Base-by-base conservation (phyloP, 1,140 invertebrate species). In the Sitophilus oryzae region DNA sequence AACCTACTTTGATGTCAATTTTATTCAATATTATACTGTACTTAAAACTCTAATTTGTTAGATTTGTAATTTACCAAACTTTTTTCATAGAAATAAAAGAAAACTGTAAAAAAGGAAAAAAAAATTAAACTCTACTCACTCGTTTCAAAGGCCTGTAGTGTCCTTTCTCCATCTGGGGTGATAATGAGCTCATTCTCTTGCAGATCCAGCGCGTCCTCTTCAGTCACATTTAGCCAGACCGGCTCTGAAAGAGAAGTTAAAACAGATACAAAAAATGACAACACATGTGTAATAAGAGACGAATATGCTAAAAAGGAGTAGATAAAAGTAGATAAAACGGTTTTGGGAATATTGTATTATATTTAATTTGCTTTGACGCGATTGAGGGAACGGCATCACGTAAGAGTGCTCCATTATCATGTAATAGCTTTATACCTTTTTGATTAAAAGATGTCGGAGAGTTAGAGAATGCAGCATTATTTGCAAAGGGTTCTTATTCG, bases 191-290 rank as follows among this genome's bases (percentile, higher is more conserved):
- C 77, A 25, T 76, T 74, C 52, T 75, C 73, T 59, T 68, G 73
- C 40, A 73, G 68, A 62, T 76, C 72, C 43, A 77, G 73, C 30
- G 74, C 71, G 5, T 74, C 73, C 60, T 85, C 82, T 58, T 77
- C 77, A 8, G 80, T 83, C 62, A 79, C 74, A 69, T 85, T 86
- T 50, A 78, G 76, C 51, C 65, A 64, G 20, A 77, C 70, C 21
- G 73, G 69, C 48, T 72, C 77, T 79, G 70, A 70, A 58, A 62
- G 40, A 19, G 48, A 30, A 30, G 11, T 30, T 11, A 30, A 30
- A 5, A 30, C 25, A 30, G 5, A 30, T 30, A 30, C 25, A 30
- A 5, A 30, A 5, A n/a, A n/a, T n/a, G n/a, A n/a, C n/a, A n/a
- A 30, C 25, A 30, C 25, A 30, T 11, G 25, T n/a, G n/a, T n/a